These are phyloP conservation scores for Xanthorhoe spadicearia DNA, from an alignment of 2,888 invertebrate species.

Conservation along the genomic window DNA sequence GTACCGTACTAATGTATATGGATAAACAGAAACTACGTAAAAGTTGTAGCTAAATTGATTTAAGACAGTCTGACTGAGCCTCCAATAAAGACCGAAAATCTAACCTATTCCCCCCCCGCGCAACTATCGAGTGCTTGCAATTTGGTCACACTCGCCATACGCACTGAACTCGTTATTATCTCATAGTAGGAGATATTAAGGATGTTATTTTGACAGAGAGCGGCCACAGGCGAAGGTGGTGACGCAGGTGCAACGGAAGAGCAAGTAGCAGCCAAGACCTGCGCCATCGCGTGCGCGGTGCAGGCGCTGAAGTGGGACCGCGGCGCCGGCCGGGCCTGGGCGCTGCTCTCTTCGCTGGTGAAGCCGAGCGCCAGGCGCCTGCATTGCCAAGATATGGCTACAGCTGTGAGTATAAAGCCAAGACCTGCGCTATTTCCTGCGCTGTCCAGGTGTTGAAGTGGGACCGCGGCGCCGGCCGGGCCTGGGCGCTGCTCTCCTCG, in stretches of 20 bases:
- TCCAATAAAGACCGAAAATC: no score
- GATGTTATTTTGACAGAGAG: conserved; percentile 45
- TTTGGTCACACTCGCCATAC: no score
- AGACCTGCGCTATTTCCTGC: conserved; percentile 60
- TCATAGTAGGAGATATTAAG: background rate
- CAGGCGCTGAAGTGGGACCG: conserved; percentile 71
- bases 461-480: conserved; percentile 66
- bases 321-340: conserved; percentile 68
- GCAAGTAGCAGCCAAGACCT: conserved; percentile 47
- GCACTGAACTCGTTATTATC: background rate
- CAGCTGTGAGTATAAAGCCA: conserved; percentile 52
- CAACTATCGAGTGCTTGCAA: no score
- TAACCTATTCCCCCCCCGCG: no score
- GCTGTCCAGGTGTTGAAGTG: conserved; percentile 67
- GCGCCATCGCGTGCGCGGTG: conserved; percentile 63
- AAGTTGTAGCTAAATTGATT: no score
- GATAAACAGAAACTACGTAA: no score
- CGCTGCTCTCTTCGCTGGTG: conserved; percentile 59
- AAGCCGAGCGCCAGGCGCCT: conserved; percentile 61
- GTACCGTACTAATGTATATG: no score
- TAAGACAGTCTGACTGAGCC: no score
- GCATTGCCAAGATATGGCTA: conserved; percentile 68
- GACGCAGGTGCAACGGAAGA: conserved; percentile 52
- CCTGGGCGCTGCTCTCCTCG: conserved; percentile 67
- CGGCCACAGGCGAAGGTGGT: conserved; percentile 48